Evolutionary conservation across 2,888 invertebrate species (phyloP).

Genomic region (Drosophila mimetica): DNA sequence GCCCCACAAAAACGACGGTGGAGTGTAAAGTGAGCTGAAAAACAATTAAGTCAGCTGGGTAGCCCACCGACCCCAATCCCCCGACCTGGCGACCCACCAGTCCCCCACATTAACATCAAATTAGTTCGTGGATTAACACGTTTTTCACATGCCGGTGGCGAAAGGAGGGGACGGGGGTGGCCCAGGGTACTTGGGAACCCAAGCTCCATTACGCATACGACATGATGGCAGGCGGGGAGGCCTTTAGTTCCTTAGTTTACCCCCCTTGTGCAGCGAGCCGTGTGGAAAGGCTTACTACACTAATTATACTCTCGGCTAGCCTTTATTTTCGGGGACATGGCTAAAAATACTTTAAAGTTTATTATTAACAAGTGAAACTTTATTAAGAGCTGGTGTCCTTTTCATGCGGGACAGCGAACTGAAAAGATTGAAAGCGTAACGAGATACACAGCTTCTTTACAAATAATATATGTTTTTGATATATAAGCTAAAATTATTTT

Average conservation of each 20-base stretch:
- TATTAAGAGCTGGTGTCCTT: slow-evolving; percentile 29
- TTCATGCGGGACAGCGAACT: slow-evolving; percentile 1
- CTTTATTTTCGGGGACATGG: slow-evolving; percentile 44
- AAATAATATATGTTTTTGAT: neutral
- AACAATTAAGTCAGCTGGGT: slow-evolving; percentile 63
- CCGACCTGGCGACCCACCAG: slow-evolving; percentile 27
- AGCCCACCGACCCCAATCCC: slow-evolving; percentile 18
- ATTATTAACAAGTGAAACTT: slow-evolving; percentile 53
- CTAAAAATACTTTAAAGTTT: slow-evolving; percentile 43
- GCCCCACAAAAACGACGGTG: slow-evolving; percentile 54
- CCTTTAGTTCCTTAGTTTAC: slow-evolving; percentile 17
- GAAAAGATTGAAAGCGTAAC: neutral
- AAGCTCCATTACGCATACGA: slow-evolving; percentile 68
- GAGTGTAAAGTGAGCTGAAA: slow-evolving; percentile 61
- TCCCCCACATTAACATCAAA: slow-evolving; percentile 62
- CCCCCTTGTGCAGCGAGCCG: slow-evolving; percentile 39
- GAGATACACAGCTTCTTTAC: neutral
- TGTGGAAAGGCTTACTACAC: slow-evolving; percentile 58
- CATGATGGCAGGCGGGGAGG: slow-evolving; percentile 13
- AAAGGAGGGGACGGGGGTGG: neutral
- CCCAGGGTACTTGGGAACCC: slow-evolving; percentile 4
- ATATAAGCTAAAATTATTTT: neutral
- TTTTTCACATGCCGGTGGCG: slow-evolving; percentile 56
- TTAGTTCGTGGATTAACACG: slow-evolving; percentile 74
- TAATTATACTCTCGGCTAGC: slow-evolving; percentile 52